Base-by-base conservation (phyloP, 2,888 invertebrate genomes). In the Sphaerophoria taeniata region DNA sequence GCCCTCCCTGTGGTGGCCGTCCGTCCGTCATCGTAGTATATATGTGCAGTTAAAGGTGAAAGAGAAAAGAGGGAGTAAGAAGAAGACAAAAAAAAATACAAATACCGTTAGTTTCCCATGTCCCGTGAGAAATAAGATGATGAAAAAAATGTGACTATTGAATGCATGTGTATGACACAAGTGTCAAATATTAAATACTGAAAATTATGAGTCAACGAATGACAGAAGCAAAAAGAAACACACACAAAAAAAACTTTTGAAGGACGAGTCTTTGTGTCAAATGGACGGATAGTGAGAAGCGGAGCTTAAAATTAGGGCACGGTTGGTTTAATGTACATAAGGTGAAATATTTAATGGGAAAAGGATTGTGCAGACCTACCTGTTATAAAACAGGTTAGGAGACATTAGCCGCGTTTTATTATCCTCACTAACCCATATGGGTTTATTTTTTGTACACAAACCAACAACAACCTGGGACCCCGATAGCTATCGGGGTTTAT, bases 301-400 rank as follows among this genome's bases (percentile, higher is more conserved):
- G 39, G 70, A 72, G 56, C 58, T 72, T 47, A 73, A 81, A 81
- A 73, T 39, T 80, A 63, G 85, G 81, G 76, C 80, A 84, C 39
- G 24, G 24, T n/a, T 43, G 63, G 16, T 67, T 51, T 31, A 49
- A 33, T 12, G 31, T 14, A 61, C 7, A 49, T 49, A 34, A 16
- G 14, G 31, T 47, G n/a, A 39, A 69, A 74, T 67, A 67, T 6
- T 39, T 61, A 58, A 53, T 55, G 61, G 49, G 39, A 60, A 77
- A 71, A 51, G 47, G 69, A 69, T 69, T 77, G 9, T 43, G 43
- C 9, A 43, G 11, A 43, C 9, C 43, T 11, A 60, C 36, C n/a
- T 31, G 4, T 6, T 9, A 33, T 49, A 16, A 83, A 83, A 78
- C 78, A 74, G 83, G 78, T 83, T 78, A 43, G 43, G 56, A 58